phyloP scores from a whole-genome alignment of 2,888 invertebrate species.

The Drosophila paucipuncta region DNA sequence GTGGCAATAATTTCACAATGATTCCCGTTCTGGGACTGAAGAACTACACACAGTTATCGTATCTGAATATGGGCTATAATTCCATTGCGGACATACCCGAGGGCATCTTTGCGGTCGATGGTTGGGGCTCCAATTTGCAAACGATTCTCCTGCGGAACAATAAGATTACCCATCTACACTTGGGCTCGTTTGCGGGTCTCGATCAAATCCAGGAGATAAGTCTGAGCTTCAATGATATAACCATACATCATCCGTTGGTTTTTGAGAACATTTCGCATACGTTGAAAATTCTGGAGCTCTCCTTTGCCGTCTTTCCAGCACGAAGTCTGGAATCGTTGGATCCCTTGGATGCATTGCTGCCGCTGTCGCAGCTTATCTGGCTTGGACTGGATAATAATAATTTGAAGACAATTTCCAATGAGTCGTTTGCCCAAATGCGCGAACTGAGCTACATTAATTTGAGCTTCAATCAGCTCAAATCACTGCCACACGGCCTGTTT shows the following conservation, averaged over 20 bases:
- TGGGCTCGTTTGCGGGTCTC: constrained; percentile 90
- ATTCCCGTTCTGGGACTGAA: constrained; percentile 90
- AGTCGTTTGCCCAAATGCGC: constrained; percentile 89
- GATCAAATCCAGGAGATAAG: constrained; percentile 94
- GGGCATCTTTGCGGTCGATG: constrained; percentile 89
- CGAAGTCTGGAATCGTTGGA: constrained; percentile 86
- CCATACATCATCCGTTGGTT: constrained; percentile 92
- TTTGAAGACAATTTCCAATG: constrained; percentile 90
- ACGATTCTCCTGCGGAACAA: constrained; percentile 94
- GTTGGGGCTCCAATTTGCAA: constrained; percentile 92
- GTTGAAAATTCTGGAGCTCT: constrained; percentile 93
- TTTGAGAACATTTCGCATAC: constrained; percentile 91
- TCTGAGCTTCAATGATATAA: constrained; percentile 95
- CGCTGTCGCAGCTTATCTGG: constrained; percentile 91
- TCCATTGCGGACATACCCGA: constrained; percentile 91
- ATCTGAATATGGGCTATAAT: constrained; percentile 95
- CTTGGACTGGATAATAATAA: constrained; percentile 95
- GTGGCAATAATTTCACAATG: constrained; percentile 91
- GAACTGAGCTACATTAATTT: constrained; percentile 93
- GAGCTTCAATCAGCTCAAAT: constrained; percentile 92
- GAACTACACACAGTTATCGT: constrained; percentile 91
- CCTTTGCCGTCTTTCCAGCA: constrained; percentile 91
- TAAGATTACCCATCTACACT: constrained; percentile 90
- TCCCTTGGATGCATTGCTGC: constrained; percentile 91
- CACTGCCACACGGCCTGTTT: constrained; percentile 89